Conservation (phyloP, 2,888 invertebrate genomes). For the Lithophane semibrunnea region DNA sequence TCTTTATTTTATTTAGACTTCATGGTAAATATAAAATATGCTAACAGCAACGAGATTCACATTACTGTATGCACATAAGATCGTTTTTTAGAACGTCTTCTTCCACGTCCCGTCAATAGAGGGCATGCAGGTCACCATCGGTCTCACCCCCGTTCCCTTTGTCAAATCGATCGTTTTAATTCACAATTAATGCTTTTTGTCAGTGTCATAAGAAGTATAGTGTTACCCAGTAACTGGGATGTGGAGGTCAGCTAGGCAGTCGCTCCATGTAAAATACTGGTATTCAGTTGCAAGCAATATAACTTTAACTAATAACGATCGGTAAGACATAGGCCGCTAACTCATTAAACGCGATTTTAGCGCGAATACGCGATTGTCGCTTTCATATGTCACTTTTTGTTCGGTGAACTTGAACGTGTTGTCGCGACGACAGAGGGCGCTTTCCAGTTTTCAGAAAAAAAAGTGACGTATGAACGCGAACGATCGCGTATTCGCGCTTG, state of each 20-base stretch:
- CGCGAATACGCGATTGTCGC: too few species aligned
- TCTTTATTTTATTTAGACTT: neutral
- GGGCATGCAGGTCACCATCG: neutral
- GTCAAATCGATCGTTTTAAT: neutral
- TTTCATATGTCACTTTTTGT: too few species aligned
- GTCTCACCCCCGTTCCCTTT: neutral
- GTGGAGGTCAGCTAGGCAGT: neutral
- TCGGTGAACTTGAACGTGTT: too few species aligned
- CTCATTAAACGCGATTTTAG: too few species aligned
- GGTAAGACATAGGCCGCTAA: too few species aligned
- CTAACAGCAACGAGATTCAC: conserved; percentile 7
- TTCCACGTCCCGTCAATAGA: neutral
- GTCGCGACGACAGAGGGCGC: too few species aligned
- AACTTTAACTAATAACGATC: too few species aligned
- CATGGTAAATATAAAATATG: conserved; percentile 4
- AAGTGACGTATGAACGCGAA: too few species aligned
- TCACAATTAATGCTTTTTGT: neutral
- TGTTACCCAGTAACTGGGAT: neutral
- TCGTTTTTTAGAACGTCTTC: neutral
- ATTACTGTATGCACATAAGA: neutral
- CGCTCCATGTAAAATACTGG: neutral
- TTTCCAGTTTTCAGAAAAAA: too few species aligned
- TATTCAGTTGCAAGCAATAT: neutral
- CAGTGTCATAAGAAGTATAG: neutral
- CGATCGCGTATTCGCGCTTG: too few species aligned